Evolutionary conservation across 2,888 invertebrate species (phyloP).

Genomic region (Platycheirus rosarum): DNA sequence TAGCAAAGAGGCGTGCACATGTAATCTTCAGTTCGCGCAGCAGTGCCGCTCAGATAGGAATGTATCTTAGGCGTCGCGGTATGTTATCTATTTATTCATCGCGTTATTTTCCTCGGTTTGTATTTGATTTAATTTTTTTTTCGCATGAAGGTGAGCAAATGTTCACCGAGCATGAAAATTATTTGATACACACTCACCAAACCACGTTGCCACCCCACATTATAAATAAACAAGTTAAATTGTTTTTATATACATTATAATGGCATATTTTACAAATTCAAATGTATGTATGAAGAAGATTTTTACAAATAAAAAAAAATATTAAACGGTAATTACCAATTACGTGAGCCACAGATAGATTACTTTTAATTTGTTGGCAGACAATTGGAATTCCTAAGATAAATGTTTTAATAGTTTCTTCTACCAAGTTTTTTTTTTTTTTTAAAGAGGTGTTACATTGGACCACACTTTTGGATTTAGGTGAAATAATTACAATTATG

Average conservation of each 20-base stretch:
- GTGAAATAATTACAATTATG: too few relatives aligned
- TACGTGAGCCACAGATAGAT: constrained; percentile 61
- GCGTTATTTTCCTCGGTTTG: constrained; percentile 47
- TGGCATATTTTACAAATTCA: too few relatives aligned
- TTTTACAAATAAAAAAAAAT: constrained; percentile 68
- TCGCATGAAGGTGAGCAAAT: constrained; percentile 64
- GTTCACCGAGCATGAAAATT: constrained; percentile 62
- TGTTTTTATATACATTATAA: constrained; percentile 19
- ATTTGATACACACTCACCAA: constrained; percentile 44
- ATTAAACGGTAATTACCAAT: constrained; percentile 68
- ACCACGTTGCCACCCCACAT: constrained; percentile 27
- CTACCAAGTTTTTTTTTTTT: constrained; percentile 1
- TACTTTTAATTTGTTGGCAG: constrained; percentile 66
- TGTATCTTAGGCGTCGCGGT: constrained; percentile 49
- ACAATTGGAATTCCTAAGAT: constrained; percentile 55
- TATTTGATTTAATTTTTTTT: constrained; percentile 17
- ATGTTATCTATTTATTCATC: constrained; percentile 62
- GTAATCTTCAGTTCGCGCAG: constrained; percentile 44
- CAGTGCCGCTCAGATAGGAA: constrained; percentile 18
- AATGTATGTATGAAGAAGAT: too few relatives aligned
- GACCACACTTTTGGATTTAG: too few relatives aligned
- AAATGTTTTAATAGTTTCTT: constrained; percentile 27
- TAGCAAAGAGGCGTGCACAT: constrained; percentile 45
- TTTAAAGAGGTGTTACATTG: constrained; percentile 29
- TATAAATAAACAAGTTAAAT: background rate